phyloP scores from a whole-genome alignment of 1,140 invertebrate genomes.

The Calosoma granatense region DNA sequence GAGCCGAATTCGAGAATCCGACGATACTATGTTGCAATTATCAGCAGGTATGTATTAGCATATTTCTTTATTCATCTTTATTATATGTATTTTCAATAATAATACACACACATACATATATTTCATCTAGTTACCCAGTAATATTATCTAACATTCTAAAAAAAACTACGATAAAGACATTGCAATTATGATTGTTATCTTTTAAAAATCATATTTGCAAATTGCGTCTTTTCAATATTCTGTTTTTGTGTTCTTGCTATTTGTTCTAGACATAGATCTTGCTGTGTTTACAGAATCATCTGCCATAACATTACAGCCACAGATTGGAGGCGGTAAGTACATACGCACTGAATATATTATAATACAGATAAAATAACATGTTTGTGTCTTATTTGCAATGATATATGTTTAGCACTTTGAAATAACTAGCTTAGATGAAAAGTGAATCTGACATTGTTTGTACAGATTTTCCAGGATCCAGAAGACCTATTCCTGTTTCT shows the following conservation, averaged over 20 bases:
- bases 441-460: background rate
- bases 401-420: background rate
- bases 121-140: no score
- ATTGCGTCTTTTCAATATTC: no score
- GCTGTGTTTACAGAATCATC: background rate
- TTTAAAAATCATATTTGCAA: no score
- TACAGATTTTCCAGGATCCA: conserved; percentile 9
- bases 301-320: background rate
- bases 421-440: no score
- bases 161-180: no score
- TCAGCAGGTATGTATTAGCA: background rate
- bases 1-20: background rate
- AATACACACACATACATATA: no score
- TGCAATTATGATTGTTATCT: no score
- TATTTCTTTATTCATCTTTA: background rate
- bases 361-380: no score
- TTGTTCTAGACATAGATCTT: background rate
- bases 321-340: background rate
- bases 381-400: background rate
- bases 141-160: no score
- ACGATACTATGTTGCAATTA: background rate
- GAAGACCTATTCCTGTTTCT: conserved; percentile 39
- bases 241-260: background rate
- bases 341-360: background rate
- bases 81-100: no score